phyloP scores from a whole-genome alignment of 2,113 vertebrate species.

The Geococcyx californianus region DNA sequence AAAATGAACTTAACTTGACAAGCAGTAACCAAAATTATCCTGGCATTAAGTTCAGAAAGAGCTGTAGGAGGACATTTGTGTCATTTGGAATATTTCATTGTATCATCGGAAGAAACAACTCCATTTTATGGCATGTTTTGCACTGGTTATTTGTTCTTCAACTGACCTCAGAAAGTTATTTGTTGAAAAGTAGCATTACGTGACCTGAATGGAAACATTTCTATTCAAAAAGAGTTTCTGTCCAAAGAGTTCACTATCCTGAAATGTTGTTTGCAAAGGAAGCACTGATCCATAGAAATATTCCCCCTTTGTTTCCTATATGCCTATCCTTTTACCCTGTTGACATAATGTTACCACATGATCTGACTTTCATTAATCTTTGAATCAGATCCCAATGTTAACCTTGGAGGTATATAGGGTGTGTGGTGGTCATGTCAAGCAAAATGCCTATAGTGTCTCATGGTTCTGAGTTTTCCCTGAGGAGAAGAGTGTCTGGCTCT shows the following conservation, averaged over 20 bases:
- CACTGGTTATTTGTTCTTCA: not conserved
- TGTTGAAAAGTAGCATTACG: not conserved
- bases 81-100: not conserved
- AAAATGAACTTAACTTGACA: not conserved
- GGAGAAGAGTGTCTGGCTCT: conserved; percentile 55
- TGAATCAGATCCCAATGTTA: conserved; percentile 15
- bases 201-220: not conserved
- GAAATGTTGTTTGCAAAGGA: not conserved
- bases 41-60: conserved; percentile 24
- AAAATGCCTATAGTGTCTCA: not conserved
- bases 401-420: not conserved
- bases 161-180: not conserved
- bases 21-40: not conserved
- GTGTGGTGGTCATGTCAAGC: conserved; percentile 46
- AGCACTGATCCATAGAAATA: not conserved
- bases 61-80: conserved; percentile 15
- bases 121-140: not conserved
- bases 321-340: not conserved
- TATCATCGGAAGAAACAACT: not conserved
- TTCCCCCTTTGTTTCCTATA: not conserved
- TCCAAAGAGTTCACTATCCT: not conserved
- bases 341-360: conserved; percentile 3
- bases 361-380: not conserved
- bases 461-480: conserved; percentile 49
- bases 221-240: not conserved